phyloP scores from a whole-genome alignment of 2,797 vertebrate species.

The Rhinophrynus dorsalis region DNA sequence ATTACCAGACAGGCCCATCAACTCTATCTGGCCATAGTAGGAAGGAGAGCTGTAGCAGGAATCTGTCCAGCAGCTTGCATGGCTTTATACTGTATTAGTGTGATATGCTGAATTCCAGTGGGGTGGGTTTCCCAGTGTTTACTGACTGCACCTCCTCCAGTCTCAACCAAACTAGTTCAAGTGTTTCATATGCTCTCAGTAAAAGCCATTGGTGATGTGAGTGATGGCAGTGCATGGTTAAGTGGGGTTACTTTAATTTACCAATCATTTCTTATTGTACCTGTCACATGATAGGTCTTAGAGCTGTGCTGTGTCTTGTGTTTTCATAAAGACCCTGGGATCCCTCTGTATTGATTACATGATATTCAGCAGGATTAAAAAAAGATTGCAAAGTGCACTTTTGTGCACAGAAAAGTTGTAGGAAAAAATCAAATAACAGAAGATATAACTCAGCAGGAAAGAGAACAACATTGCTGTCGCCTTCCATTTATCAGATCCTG shows the following conservation, averaged over 20 bases:
- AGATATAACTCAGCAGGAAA: conserved; percentile 32
- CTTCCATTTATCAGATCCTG: conserved; percentile 63
- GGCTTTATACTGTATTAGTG: no score
- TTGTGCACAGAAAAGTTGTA: background rate
- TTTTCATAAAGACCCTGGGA: background rate
- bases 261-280: background rate
- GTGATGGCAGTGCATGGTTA: background rate
- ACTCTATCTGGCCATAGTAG: no score
- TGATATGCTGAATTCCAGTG: no score
- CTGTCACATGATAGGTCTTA: background rate
- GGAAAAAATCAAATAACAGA: conserved; percentile 14
- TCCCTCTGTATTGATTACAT: background rate
- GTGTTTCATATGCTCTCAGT: background rate
- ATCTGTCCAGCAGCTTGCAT: no score
- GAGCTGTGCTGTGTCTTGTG: background rate
- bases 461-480: conserved; percentile 52
- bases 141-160: no score
- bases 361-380: background rate
- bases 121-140: no score
- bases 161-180: conserved; percentile 12
- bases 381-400: background rate
- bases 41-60: no score
- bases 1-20: no score
- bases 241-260: background rate
- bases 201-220: background rate